Evolutionary conservation across 2,888 invertebrate genomes (phyloP).

Genomic region (Eupithecia subumbrata): DNA sequence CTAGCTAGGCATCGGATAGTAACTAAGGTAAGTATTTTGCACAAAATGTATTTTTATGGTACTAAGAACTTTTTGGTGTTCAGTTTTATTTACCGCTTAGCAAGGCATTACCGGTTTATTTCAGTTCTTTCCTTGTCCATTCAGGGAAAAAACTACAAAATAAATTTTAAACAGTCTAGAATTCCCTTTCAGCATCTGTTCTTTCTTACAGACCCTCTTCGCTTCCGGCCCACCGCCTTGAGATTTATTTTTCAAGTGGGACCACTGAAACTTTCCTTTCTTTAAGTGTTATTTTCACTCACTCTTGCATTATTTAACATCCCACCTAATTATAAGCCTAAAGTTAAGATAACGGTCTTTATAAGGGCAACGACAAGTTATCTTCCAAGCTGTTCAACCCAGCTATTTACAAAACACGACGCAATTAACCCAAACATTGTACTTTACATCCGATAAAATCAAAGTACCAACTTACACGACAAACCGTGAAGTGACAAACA

Average conservation of each 20-base stretch:
- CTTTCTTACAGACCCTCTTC: too few relatives aligned
- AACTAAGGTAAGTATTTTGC: background rate
- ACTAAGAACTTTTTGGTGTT: background rate
- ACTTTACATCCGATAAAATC: conserved; percentile 33
- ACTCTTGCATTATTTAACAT: background rate
- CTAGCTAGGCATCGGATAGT: background rate
- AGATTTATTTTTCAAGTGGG: too few relatives aligned
- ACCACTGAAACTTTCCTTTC: background rate
- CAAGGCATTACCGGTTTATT: too few relatives aligned
- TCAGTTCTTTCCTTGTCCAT: too few relatives aligned
- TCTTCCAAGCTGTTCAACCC: background rate
- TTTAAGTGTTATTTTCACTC: background rate
- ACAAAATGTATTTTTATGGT: background rate
- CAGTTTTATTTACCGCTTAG: background rate
- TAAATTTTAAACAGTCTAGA: background rate
- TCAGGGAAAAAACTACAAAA: background rate
- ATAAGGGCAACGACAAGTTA: background rate
- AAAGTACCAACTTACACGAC: conserved; percentile 18
- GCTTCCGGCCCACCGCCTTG: too few relatives aligned
- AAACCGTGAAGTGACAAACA: conserved; percentile 34
- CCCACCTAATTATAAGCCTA: background rate
- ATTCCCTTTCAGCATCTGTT: background rate
- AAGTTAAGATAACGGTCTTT: background rate
- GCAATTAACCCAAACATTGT: conserved; percentile 13
- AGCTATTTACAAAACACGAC: conserved; percentile 6